Conservation (phyloP, 35 echinoderm and acorn worm species). For the Lytechinus variegatus region DNA sequence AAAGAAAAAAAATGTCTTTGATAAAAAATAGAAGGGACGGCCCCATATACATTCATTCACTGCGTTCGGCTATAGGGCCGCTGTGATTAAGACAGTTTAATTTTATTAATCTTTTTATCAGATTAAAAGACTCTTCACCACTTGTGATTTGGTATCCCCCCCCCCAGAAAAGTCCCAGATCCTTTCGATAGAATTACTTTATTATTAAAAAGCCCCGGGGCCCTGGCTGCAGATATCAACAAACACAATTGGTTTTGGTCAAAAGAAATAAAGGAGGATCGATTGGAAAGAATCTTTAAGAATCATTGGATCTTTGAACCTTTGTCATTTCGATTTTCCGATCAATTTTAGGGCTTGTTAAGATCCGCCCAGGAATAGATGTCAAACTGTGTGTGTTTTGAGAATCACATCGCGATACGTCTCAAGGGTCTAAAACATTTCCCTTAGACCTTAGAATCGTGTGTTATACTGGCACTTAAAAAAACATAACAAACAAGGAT, state of each 20-base stretch:
- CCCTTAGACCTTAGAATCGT: too few relatives aligned
- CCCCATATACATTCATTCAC: too few relatives aligned
- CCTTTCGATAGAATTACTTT: not conserved
- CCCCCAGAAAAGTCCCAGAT: not conserved
- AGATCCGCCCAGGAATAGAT: not conserved
- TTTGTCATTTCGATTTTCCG: not conserved
- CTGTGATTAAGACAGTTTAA: too few relatives aligned
- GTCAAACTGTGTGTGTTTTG: too few relatives aligned
- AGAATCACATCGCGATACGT: not conserved
- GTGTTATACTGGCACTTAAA: too few relatives aligned
- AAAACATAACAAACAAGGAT: too few relatives aligned
- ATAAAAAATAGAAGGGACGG: too few relatives aligned
- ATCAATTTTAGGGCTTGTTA: not conserved
- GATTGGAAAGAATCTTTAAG: not conserved
- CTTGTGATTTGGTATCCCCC: not conserved
- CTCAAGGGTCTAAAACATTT: too few relatives aligned
- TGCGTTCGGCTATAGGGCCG: too few relatives aligned
- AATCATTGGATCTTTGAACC: too few relatives aligned
- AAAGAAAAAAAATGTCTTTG: too few relatives aligned
- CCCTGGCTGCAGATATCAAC: not conserved
- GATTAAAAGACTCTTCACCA: not conserved
- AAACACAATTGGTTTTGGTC: not conserved
- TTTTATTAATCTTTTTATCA: not conserved
- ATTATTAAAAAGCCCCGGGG: not conserved
- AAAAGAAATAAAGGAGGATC: not conserved